Evolutionary conservation across 2,797 vertebrate genomes (phyloP), one percentile per base, ranked within the genome.

Genomic region (Gouania willdenowi): DNA sequence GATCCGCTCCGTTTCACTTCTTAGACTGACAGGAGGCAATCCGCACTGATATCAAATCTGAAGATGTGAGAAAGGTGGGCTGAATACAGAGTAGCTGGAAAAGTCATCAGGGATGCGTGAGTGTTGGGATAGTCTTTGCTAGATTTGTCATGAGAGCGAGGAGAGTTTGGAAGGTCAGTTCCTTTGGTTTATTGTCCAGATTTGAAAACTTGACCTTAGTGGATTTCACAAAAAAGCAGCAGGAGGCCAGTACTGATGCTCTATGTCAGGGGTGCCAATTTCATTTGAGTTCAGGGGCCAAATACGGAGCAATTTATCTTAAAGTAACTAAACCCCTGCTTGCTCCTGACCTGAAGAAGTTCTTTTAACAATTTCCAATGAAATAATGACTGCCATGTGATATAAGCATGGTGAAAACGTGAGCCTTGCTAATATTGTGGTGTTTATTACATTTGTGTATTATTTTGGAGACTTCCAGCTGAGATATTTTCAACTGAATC

Each of bases 21-120:
- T n/a, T 34, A 69, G 71, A 82, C 65, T 82, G 83, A 85, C 79
- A 82, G 76, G 48, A 80, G 47, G 58, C 77, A 71, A 70, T 82
- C 64, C 18, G 26, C 3, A 34, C 57, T 53, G 59, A 79, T 82
- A 82, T 69, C 75, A 69, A 66, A 81, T 84, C 56, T 65, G 34
- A n/a, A 60, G 64, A 72, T 3, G 10, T 42, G 43, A 38, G 55
- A 53, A 67, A 57, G 55, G 47, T 68, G 50, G 43, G 22, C 59
- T 66, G 82, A 74, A 82, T 79, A 73, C 65, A 55, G 57, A 84
- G 30, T 53, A 23, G 59, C 43, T 52, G 33, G 10, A 42, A 53
- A 30, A 76, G 32, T 67, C 43, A 43, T 49, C 36, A 44, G 46
- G 52, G 29, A 68, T 50, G 37, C 38, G 52, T 47, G 38, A 18